These are phyloP conservation scores for Sarcophaga variegata DNA, from an alignment of 2,888 invertebrate species.

Conservation along the genomic window DNA sequence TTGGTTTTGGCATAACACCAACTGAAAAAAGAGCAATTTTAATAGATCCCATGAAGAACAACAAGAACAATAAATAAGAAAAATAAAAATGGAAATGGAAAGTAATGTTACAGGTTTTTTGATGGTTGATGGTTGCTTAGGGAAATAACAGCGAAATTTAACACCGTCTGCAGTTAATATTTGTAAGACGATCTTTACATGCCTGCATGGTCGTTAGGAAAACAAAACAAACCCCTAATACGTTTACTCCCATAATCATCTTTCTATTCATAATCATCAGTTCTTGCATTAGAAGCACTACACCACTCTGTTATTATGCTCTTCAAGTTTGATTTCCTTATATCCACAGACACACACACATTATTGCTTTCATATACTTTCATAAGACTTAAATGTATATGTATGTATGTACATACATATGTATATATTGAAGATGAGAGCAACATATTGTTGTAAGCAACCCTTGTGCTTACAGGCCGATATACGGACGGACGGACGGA, in stretches of 20 bases:
- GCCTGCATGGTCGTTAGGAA: slow-evolving; percentile 14
- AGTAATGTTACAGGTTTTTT: slow-evolving; percentile 55
- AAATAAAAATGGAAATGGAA: not conserved
- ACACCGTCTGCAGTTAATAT: slow-evolving; percentile 60
- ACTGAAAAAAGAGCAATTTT: slow-evolving; percentile 37
- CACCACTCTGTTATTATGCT: slow-evolving; percentile 40
- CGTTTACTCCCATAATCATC: slow-evolving; percentile 51
- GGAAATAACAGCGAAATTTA: slow-evolving; percentile 69
- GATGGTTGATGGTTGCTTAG: slow-evolving; percentile 70
- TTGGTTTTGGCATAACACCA: not conserved
- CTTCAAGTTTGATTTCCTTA: slow-evolving; percentile 51
- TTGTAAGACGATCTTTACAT: slow-evolving; percentile 11
- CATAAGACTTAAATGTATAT: slow-evolving; percentile 21
- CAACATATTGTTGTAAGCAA: slow-evolving; percentile 65
- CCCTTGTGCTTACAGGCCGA: slow-evolving; percentile 33
- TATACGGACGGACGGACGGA: too few relatives aligned
- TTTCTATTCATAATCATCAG: slow-evolving; percentile 63
- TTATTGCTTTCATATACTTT: slow-evolving; percentile 17
- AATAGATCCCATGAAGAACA: not conserved
- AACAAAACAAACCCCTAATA: slow-evolving; percentile 41
- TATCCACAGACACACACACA: slow-evolving; percentile 5
- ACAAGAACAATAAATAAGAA: slow-evolving; percentile 2
- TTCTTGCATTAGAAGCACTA: slow-evolving; percentile 35
- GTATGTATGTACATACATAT: not conserved
- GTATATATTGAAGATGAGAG: not conserved